A percentile compares a stretch with the other conserved stretches of the same genome.
These are phyloP conservation scores for Anniella stebbinsi DNA, from an alignment of 2,797 vertebrate genomes.

Conservation along the genomic window DNA sequence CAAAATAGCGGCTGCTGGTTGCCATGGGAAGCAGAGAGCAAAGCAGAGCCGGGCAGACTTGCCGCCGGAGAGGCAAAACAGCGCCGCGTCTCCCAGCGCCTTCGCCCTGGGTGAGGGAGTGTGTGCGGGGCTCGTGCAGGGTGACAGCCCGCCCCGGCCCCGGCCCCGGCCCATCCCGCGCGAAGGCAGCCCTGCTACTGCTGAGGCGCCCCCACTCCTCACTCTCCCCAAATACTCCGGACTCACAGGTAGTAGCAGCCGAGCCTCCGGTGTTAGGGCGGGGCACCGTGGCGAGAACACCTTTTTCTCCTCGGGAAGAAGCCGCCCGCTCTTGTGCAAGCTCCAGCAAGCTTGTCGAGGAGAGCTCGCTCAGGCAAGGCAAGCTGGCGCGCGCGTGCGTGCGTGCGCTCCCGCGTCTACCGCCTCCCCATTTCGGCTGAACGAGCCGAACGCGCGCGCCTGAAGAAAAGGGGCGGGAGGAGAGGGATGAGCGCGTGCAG, in stretches of 20 bases:
- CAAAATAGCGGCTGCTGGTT: not conserved
- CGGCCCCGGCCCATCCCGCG: not conserved
- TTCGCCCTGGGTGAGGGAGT: not conserved
- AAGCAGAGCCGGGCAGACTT: not conserved
- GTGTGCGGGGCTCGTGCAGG: not conserved
- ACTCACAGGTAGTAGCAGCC: not conserved
- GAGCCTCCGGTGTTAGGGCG: not conserved
- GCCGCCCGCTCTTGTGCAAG: not conserved
- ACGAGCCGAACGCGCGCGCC: slow-evolving; percentile 41
- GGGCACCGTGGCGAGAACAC: not conserved
- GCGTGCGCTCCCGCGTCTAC: not conserved
- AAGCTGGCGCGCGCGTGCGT: not conserved
- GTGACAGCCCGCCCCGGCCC: not conserved
- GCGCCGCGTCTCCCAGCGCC: too few relatives aligned
- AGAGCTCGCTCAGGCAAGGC: slow-evolving; percentile 1
- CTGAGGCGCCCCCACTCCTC: not conserved
- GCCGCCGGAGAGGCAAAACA: not conserved
- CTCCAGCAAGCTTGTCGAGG: slow-evolving; percentile 24
- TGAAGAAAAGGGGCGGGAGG: not conserved
- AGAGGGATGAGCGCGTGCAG: slow-evolving; percentile 29
- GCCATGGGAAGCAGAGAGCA: not conserved
- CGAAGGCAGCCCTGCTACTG: not conserved
- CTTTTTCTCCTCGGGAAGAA: not conserved
- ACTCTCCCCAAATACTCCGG: too few relatives aligned
- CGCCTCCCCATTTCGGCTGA: slow-evolving; percentile 22